Conservation (phyloP, 2,888 invertebrate genomes). For the Pollenia griseotomentosa region DNA sequence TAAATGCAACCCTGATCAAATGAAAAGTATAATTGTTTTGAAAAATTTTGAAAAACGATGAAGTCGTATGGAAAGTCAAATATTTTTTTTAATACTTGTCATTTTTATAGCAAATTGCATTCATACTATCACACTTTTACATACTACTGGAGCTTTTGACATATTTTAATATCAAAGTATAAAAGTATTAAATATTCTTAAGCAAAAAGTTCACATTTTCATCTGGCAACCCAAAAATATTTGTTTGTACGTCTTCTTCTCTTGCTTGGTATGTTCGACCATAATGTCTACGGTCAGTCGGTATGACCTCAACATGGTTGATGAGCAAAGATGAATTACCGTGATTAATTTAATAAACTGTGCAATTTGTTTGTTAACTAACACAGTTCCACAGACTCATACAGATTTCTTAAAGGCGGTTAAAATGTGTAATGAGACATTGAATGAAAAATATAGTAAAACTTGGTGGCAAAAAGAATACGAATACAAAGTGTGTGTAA, state of each 20-base stretch:
- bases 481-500: neutral
- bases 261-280: neutral
- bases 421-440: slow-evolving; percentile 26
- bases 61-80: no score
- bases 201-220: slow-evolving; percentile 3
- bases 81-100: no score
- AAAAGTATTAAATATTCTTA: no score
- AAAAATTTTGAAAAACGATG: no score
- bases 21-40: no score
- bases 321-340: slow-evolving; percentile 75
- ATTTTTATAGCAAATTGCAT: no score
- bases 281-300: neutral
- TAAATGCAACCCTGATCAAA: no score
- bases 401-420: neutral
- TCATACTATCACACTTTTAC: no score
- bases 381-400: neutral
- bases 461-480: slow-evolving; percentile 3
- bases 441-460: neutral
- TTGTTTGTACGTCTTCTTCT: neutral
- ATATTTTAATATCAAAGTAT: no score
- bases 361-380: slow-evolving; percentile 70
- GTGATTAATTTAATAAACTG: slow-evolving; percentile 76
- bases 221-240: neutral
- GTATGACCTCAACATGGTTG: slow-evolving; percentile 63
- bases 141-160: no score